Evolutionary conservation across 1,140 invertebrate genomes (phyloP).

Genomic region (Drosophila sulfurigaster): DNA sequence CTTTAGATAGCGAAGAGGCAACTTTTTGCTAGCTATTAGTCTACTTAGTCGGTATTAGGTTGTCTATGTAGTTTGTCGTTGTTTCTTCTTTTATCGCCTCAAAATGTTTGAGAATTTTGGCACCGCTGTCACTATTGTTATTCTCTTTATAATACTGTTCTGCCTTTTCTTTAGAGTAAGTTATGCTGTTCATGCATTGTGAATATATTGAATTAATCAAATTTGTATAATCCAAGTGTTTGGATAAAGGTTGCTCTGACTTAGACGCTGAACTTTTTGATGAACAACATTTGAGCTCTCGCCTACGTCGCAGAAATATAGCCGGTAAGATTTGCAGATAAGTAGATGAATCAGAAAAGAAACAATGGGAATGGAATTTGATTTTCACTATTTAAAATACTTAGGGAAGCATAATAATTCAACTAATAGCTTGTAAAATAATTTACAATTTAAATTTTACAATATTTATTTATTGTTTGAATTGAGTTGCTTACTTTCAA

Average conservation of each 20-base stretch:
- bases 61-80: slow-evolving; percentile 10
- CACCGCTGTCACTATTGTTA: not conserved
- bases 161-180: not conserved
- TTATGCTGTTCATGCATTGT: not conserved
- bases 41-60: not conserved
- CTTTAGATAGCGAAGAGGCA: slow-evolving; percentile 5
- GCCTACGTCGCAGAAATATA: not conserved
- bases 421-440: too few relatives aligned
- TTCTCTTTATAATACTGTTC: not conserved
- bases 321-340: slow-evolving; percentile 10
- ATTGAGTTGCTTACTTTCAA: too few relatives aligned
- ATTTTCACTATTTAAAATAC: too few relatives aligned
- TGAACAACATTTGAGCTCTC: not conserved
- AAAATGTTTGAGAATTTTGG: not conserved
- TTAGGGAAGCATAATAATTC: too few relatives aligned
- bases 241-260: not conserved
- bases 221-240: not conserved
- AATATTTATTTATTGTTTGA: too few relatives aligned
- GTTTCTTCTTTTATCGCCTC: not conserved
- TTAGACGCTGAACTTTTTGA: not conserved
- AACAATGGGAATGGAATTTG: too few relatives aligned
- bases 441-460: too few relatives aligned
- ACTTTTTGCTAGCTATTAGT: not conserved
- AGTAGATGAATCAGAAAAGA: not conserved
- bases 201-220: not conserved